Base-by-base conservation (phyloP, 37 sponge, comb jelly and placozoan genomes). In the Cladorhizidae sp. region DNA sequence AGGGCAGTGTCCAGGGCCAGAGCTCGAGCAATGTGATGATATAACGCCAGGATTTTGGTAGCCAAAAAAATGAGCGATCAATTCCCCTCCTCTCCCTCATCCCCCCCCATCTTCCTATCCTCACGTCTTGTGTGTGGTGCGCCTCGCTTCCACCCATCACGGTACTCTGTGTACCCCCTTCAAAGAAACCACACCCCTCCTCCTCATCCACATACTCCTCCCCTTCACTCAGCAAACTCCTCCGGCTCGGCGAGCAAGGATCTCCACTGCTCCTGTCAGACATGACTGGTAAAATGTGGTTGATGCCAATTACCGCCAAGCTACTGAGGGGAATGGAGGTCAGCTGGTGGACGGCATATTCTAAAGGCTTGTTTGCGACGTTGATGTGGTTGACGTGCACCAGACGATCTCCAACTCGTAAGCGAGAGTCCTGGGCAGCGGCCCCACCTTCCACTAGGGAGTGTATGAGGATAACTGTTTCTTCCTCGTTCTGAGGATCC, bases 401-500 rank as follows among this genome's bases (percentile, higher is more conserved):
- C 26, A 95, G 76, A 17, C 71, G 70, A 56, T 95, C 95, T 1
- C 81, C 89, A 12, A 73, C 58, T 64, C 74, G 67, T n/a, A 95
- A 80, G 21, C 83, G 50, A 28, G 80, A 83, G 45, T 95, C 90
- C 38, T 39, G 28, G 65, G 86, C 78, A 1, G 93, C 93, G 39
- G 80, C 61, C 8, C 93, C 90, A 1, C 87, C 93, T 1, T 65
- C 39, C 8, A 93, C 84, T 28, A 93, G 64, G 11, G 85, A 80
- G 64, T 81, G 76, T 2, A 92, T 70, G 29, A 92, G 82, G 17
- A 88, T 85, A 0, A 92, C 88, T 42, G 29, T 43, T 32, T 85
- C 80, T 57, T 80, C 92, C 37, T 61, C 31, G 25, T 77, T 40
- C 40, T 29, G 76, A 59, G 88, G 88, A 52, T 87, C 82, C 88